phyloP scores from a whole-genome alignment of 2,113 vertebrate species.

The Struthio camelus region DNA sequence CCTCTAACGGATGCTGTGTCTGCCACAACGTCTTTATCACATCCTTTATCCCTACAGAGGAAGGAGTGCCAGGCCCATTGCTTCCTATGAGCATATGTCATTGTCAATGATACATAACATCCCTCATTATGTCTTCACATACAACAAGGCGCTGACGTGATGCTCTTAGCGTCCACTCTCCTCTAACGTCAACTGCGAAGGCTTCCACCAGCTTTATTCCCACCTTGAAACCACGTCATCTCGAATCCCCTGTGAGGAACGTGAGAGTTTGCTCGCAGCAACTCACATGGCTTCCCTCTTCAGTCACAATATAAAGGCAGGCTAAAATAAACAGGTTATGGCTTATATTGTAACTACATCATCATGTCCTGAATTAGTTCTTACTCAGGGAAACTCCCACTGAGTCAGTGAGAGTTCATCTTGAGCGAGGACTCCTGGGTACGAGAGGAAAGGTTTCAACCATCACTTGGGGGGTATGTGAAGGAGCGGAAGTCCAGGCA shows the following conservation, averaged over 20 bases:
- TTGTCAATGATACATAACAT: not conserved
- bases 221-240: not conserved
- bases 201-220: not conserved
- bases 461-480: fast-evolving
- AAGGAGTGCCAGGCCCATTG: constrained; percentile 46
- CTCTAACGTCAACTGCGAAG: not conserved
- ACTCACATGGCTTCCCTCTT: not conserved
- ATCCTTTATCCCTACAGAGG: constrained; percentile 43
- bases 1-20: not conserved
- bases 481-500: not conserved
- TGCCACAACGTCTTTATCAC: constrained; percentile 44
- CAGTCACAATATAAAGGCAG: not conserved
- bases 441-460: not conserved
- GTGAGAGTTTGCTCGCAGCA: not conserved
- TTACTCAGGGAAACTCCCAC: not conserved
- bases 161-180: not conserved
- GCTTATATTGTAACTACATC: not conserved
- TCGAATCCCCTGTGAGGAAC: not conserved
- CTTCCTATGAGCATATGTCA: constrained; percentile 42
- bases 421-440: fast-evolving
- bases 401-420: not conserved
- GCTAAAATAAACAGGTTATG: constrained; percentile 59
- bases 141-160: not conserved
- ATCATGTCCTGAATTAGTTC: not conserved
- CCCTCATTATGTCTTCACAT: not conserved